Conservation (phyloP, 2,888 invertebrate species). For the Trissoscelio sp. region DNA sequence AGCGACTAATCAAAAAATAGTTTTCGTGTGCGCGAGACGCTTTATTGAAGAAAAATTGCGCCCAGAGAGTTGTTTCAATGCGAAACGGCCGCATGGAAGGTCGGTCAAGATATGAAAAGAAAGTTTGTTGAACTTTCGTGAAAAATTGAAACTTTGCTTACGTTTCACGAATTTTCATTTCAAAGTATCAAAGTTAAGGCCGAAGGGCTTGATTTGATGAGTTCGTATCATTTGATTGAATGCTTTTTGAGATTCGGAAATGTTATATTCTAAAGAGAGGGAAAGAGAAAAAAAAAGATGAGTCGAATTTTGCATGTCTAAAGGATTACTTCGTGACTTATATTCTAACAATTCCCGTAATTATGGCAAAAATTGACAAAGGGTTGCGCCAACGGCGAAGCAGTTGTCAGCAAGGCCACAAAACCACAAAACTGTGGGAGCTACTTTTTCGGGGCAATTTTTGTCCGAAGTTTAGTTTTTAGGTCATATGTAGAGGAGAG, state of each 20-base stretch:
- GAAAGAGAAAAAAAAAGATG: too few species aligned
- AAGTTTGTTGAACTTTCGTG: constrained; percentile 49
- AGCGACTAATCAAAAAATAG: constrained; percentile 31
- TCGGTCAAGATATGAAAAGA: constrained; percentile 30
- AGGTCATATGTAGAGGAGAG: not conserved
- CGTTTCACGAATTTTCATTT: constrained; percentile 9
- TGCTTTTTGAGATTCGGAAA: not conserved
- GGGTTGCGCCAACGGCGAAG: not conserved
- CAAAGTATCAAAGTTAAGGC: not conserved
- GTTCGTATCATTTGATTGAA: constrained; percentile 6
- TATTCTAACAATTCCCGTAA: not conserved
- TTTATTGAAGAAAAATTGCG: constrained; percentile 36
- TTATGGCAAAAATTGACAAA: constrained; percentile 2
- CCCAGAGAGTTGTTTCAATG: constrained; percentile 32
- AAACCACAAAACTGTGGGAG: not conserved
- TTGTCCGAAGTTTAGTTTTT: not conserved
- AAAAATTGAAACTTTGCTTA: constrained; percentile 33
- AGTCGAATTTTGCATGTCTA: not conserved
- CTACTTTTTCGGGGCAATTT: not conserved
- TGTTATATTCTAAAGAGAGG: not conserved
- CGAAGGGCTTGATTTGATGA: constrained; percentile 7
- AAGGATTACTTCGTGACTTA: not conserved
- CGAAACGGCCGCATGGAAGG: constrained; percentile 6
- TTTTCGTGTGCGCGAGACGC: constrained; percentile 15
- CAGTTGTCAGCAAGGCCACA: constrained; percentile 6